Evolutionary conservation across 2,113 vertebrate genomes (phyloP), one percentile per base, ranked within the genome.

Genomic region (Monarcha castaneiventris): DNA sequence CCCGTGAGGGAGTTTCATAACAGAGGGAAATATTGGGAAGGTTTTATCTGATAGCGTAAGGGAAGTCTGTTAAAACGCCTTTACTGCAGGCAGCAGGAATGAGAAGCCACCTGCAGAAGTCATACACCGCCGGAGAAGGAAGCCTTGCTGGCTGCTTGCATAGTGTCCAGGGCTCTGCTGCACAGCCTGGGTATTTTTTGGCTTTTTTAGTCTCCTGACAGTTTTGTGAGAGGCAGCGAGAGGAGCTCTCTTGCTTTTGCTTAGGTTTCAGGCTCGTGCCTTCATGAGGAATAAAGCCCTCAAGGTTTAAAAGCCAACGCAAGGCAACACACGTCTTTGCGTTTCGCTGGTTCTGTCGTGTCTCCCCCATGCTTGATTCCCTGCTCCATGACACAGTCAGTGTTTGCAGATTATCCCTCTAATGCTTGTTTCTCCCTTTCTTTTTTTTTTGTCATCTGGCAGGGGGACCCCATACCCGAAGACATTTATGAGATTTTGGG

Each of bases 401-500:
- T 35, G 64, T 78, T 92, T 58, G 15, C 59, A 89, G 35, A 71
- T 74, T 23, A 43, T 48, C 30, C 62, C 54, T 87, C 59, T 96
- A 96, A 97, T 4, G 1, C 29, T 76, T 80, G n/a, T 88, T 94
- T 83, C 72, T 83, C 55, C 41, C 37, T 41, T 72, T 72, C 48
- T 95, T 83, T 71, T 88, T 37, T 82, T 58, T 94, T 69, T 97
- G 66, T 97, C 84, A 10, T 64, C 87, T 94, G 85, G 56, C 98
- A 99, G 99, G 98, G 98, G 74, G 98, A 99, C 76, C 98, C 98
- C 78, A 98, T 99, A 95, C 99, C 99, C 0, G 97, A 97, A 93
- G 99, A 99, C 76, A 98, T 99, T 96, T 98, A 99, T 75, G 97
- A 99, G 96, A 97, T 99, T 96, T 98, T 99, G 97, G 98, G 98